Evolutionary conservation across 2,113 vertebrate species (phyloP).

Genomic region (Notiomystis cincta): DNA sequence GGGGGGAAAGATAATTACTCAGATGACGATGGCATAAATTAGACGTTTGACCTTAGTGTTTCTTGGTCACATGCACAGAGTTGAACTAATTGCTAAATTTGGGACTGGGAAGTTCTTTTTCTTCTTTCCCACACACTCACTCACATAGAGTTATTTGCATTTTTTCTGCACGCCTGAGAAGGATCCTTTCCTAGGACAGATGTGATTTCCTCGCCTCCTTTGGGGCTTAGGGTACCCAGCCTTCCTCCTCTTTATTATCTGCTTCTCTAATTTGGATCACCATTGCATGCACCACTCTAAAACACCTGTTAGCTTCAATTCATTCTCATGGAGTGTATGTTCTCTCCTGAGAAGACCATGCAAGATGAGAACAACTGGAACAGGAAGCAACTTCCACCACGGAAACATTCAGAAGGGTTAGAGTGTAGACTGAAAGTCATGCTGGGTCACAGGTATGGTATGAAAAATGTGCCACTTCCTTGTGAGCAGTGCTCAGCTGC

Average conservation of each 20-base stretch:
- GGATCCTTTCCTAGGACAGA: neutral
- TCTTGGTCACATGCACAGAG: neutral
- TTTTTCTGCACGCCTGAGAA: neutral
- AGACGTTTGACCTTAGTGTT: neutral
- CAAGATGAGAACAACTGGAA: neutral
- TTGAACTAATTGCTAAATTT: constrained; percentile 36
- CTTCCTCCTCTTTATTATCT: neutral
- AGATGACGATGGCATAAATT: neutral
- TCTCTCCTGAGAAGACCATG: neutral
- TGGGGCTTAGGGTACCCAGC: neutral
- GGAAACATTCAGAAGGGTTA: neutral
- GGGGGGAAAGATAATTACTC: constrained; percentile 4
- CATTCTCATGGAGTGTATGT: neutral
- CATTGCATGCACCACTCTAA: neutral
- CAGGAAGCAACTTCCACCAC: neutral
- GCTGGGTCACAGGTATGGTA: neutral
- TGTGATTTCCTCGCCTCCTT: neutral
- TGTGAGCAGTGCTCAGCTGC: neutral
- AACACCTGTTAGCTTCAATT: neutral
- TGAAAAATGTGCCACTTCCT: neutral
- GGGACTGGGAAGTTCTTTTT: neutral
- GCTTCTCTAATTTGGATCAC: neutral
- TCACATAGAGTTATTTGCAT: neutral
- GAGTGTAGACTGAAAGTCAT: neutral
- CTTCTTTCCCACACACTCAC: neutral